These are phyloP conservation scores for Rhipidura dahli DNA, from an alignment of 2,113 vertebrate species.

Conservation along the genomic window DNA sequence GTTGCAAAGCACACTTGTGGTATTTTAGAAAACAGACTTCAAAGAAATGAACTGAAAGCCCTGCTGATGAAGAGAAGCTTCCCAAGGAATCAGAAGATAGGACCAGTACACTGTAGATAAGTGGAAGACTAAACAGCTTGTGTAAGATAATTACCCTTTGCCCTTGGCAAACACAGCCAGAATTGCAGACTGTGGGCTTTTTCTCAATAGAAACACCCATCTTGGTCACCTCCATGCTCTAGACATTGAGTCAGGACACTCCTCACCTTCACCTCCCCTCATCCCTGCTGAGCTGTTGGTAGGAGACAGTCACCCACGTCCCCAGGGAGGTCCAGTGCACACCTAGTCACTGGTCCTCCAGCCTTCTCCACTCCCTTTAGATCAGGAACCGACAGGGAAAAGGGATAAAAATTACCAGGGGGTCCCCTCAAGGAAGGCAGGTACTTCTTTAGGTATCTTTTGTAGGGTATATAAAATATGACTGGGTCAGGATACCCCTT, in stretches of 20 bases:
- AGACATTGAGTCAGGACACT: neutral
- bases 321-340: neutral
- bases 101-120: neutral
- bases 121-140: slow-evolving; percentile 14
- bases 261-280: neutral
- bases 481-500: neutral
- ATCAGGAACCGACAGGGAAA: neutral
- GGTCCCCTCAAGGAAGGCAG: neutral
- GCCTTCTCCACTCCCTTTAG: neutral
- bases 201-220: neutral
- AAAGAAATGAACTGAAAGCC: neutral
- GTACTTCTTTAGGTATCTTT: neutral
- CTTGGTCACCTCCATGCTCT: neutral
- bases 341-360: neutral
- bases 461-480: neutral
- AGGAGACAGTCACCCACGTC: neutral
- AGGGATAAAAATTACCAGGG: neutral
- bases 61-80: neutral
- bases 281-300: neutral
- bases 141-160: neutral
- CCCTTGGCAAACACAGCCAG: neutral
- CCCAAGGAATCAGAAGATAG: neutral
- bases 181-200: neutral
- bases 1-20: neutral
- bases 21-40: neutral